Base-by-base conservation (phyloP, 2,888 invertebrate species). In the Campoletis raptor region DNA sequence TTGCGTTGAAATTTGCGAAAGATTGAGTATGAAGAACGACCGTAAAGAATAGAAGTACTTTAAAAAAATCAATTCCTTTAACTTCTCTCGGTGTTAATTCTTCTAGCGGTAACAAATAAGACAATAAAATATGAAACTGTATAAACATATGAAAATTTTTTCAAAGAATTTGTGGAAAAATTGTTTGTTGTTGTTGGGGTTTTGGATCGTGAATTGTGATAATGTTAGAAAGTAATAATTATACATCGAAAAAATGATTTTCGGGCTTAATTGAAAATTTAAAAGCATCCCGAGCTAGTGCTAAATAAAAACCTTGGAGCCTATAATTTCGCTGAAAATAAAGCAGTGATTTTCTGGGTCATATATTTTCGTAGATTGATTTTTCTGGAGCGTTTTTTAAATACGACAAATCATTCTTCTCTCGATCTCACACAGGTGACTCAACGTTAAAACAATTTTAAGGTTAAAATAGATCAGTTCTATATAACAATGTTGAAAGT, bases 391-490 rank as follows among this genome's bases (percentile, higher is more conserved):
- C 21, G n/a, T 21, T 30, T 61, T 30, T 12, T 24, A 61, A 37
- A 52, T n/a, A 21, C n/a, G 72, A 45, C 24, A 74, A 40, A 21
- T 66, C 54, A n/a, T 9, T 66, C 64, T 69, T 77, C 52, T 72
- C 57, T 24, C 24, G 24, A 57, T 21, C 30, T 61, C 30, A 15
- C 61, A 79, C 73, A 30, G 40, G 69, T 76, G 74, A 76, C 40
- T 77, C 70, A 73, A 85, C 78, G 67, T 42, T 24, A 64, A 24
- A 21, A 57, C 30, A 3, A 30, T 30, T 3, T 30, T 30, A 2
- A 57, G 79, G 79, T 85, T 74, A 70, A 85, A 85, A 85, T 82
- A 82, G 82, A 85, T 83, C 85, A 78, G n/a, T 67, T 76, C 54
- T 40, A 12, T 57, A 36, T 40, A 21, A 70, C 40, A 52, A 61